Base-by-base conservation (phyloP, 2,113 vertebrate genomes). In the Columbina picui region DNA sequence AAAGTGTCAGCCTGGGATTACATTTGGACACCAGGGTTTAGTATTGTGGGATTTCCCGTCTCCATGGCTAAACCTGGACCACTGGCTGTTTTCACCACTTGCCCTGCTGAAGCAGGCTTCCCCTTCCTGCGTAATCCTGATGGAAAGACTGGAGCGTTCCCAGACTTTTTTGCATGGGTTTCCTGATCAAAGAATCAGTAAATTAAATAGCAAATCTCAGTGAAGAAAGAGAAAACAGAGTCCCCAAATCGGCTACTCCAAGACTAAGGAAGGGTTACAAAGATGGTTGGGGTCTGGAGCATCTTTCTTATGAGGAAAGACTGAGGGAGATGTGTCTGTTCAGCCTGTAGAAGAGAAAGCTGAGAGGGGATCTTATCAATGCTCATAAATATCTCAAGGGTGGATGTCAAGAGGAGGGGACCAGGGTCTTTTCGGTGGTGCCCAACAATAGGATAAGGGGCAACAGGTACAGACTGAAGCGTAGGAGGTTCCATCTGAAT, bases 1-100 rank as follows among this genome's bases (percentile, higher is more conserved):
- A 39, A 61, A 69, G 43, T 41, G 77, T 85, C 85, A 87, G 69
- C 47, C 75, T 91, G 39, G 38, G 9, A 75, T 67, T 36, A 70
- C 7, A 34, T 26, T 67, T 25, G 36, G 59, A 55, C 22, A 65
- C 7, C 3, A 1, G 3, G 11, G 25, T 63, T 70, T 67, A 17
- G 2, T 20, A 29, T 6, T 0, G 0, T 69, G 71, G 67, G 50
- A 67, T 84, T 89, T 92, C 41, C 45, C n/a, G 30, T 84, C 55
- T 38, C 34, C 32, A 9, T 18, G 47, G 8, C 63, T 61, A 94
- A 36, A 56, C 13, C 23, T 29, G 27, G 64, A 26, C 27, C 2
- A 2, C 34, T 59, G 83, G 11, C 47, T 86, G 36, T 15, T 87
- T 71, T 84, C 53, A 13, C 30, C 32, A 4, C 55, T 34, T 76